Base-by-base conservation (phyloP, 2,113 vertebrate species). In the Entelurus aequoreus region DNA sequence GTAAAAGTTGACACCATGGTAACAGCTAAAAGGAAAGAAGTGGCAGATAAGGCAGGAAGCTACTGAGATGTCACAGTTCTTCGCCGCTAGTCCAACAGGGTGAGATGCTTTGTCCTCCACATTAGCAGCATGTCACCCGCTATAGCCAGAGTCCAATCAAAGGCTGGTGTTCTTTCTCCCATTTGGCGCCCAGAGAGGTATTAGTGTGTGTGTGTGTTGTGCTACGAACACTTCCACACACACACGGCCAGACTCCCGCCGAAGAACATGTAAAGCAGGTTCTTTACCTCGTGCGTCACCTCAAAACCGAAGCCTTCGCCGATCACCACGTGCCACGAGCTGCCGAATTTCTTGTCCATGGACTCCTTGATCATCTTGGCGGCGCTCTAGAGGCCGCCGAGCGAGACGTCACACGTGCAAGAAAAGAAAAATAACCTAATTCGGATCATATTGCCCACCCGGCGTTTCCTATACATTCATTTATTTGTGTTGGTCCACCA, bases 301-400 rank as follows among this genome's bases (percentile, higher is more conserved):
- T 98, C 97, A 7, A 98, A 97, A 46, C 94, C 95, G 37, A 99
- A 98, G 51, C 94, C 93, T 72, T 98, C 96, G 0, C 95, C 97
- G 2, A 98, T 97, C 81, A 98, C 97, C 72, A 97, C 95, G 0
- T 98, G 97, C 97, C 97, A 98, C 40, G 96, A 98, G 77, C 95
- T 97, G 60, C 97, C 96, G 38, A 98, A 98, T 78, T 92, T 97
- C 92, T 98, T 99, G 88, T 99, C 97, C 97, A 98, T 98, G 0
- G 93, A 94, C 89, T 99, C 97, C 71, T 99, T 99, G 84, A 99
- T 98, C 95, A 98, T 98, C 88, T 97, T 98, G 14, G 97, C 96
- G 3, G 97, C 96, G 0, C 93, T 98, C 96, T 99, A 85, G 37
- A 60, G 0, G 52, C 0, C 12, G 6, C 1, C 9, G n/a, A 1